Conservation (phyloP, 2,797 vertebrate species). For the Melopsittacus undulatus region DNA sequence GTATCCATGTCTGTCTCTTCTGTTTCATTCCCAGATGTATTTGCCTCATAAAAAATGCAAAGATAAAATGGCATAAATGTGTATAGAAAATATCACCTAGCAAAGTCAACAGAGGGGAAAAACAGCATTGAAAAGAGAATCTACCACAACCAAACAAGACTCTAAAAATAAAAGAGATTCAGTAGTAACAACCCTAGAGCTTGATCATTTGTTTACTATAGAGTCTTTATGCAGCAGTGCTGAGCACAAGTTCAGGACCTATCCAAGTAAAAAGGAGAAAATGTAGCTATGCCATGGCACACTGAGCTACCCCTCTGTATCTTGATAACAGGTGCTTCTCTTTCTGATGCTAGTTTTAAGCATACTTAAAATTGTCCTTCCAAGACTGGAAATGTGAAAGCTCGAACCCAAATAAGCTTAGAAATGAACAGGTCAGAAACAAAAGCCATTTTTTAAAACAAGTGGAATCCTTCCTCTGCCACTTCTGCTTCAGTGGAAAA, state of each 20-base stretch:
- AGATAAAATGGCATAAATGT: background rate
- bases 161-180: background rate
- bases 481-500: background rate
- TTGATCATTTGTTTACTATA: background rate
- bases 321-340: background rate
- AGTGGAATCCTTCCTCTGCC: background rate
- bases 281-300: rapidly evolving
- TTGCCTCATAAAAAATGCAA: constrained; percentile 23
- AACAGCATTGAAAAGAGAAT: background rate
- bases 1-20: background rate
- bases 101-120: constrained; percentile 12
- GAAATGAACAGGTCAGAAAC: background rate
- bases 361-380: background rate
- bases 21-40: constrained; percentile 15
- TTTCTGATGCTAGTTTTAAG: background rate
- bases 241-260: background rate
- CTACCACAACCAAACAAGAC: background rate
- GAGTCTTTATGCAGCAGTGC: background rate
- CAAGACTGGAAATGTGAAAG: background rate
- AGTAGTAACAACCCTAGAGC: background rate
- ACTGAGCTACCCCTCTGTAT: background rate
- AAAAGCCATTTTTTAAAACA: background rate
- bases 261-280: background rate
- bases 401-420: background rate
- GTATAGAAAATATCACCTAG: background rate